Conservation (phyloP, 2,113 vertebrate species). For the Oreochromis aureus region DNA sequence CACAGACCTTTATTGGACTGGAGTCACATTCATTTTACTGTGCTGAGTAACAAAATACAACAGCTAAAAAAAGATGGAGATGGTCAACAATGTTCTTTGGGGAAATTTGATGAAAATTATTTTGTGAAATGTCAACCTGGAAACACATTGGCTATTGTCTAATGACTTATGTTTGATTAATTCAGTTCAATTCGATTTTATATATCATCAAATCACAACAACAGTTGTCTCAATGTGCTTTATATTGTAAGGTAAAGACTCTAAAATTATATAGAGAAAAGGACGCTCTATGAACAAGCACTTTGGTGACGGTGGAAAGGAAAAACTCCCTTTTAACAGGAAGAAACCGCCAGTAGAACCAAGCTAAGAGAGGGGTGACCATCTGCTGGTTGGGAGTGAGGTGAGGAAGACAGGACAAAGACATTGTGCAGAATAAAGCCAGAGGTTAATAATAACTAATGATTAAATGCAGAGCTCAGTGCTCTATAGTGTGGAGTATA, state of each 20-base stretch:
- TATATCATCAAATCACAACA: not conserved
- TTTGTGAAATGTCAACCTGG: not conserved
- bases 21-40: not conserved
- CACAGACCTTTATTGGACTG: not conserved
- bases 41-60: not conserved
- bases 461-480: not conserved
- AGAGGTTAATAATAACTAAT: not conserved
- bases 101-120: not conserved
- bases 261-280: not conserved
- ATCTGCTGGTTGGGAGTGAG: fast-evolving
- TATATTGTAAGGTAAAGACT: not conserved
- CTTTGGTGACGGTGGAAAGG: not conserved
- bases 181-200: not conserved
- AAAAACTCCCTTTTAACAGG: not conserved
- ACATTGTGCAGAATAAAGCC: not conserved
- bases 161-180: not conserved
- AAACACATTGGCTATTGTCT: not conserved
- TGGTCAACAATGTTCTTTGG: not conserved
- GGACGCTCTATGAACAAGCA: fast-evolving
- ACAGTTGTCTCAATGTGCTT: not conserved
- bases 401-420: not conserved
- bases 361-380: fast-evolving
- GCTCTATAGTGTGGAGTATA: not conserved
- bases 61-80: not conserved
- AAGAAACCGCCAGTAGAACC: not conserved